Evolutionary conservation across 2,888 invertebrate genomes (phyloP), one percentile per base, ranked within the genome.

Genomic region (Drosophila kanekoi): DNA sequence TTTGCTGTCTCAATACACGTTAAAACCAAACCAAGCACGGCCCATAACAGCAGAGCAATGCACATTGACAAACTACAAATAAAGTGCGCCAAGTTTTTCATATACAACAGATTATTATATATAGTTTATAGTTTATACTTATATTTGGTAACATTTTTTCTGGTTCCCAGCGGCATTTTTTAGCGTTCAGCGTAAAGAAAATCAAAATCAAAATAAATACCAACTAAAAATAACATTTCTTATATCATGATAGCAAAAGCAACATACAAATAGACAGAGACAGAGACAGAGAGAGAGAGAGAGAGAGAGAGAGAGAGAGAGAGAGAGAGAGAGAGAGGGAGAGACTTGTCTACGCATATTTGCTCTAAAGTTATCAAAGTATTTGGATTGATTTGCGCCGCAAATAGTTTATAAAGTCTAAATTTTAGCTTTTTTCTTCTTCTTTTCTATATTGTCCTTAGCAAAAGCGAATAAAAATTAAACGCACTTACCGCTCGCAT

Each of bases 401-500:
- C 41, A 41, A 48, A 33, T 57, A 23, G 11, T 38, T 14, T 28
- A 43, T n/a, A 35, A 10, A 20, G 18, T 57, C 43, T 14, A 33
- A 8, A 5, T 23, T 11, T 28, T 28, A 41, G 13, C 37, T 16
- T 38, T 14, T 14, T 41, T 14, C 43, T 33, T 35, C 38, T 41
- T 47, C n/a, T n/a, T n/a, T n/a, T n/a, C n/a, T n/a, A n/a, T 18
- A 18, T 45, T 41, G 44, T 41, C 40, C 56, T 66, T 67, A 66
- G 72, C 66, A 72, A 73, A 28, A 74, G 73, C 73, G 65, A 13
- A 43, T 70, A 65, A 56, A 62, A 58, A 33, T 71, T 53, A 63
- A 77, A 75, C 77, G 60, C 71, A 77, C 77, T 77, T 77, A 77
- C 77, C 77, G 77, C 62, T 70, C 54, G 14, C 43, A 61, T 41